A percentile compares a stretch with the other conserved stretches of the same genome.
These are phyloP conservation scores for Aphrocallistes beatrix DNA, from an alignment of 37 sponge, comb jelly and placozoan species.

Conservation along the genomic window DNA sequence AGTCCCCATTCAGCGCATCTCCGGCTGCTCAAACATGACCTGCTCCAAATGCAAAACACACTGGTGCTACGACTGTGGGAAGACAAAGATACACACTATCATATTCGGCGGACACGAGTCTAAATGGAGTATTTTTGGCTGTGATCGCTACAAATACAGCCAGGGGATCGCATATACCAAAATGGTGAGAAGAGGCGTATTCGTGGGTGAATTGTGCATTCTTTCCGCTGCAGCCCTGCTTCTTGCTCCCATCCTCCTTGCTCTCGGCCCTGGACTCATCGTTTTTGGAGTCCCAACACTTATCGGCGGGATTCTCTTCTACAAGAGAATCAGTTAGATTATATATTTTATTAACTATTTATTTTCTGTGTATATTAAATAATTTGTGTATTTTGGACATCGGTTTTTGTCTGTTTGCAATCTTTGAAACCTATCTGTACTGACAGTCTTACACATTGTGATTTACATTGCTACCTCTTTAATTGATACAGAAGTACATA, in stretches of 20 bases:
- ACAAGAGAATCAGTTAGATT: not conserved
- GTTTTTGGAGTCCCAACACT: constrained; percentile 4
- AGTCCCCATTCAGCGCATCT: constrained; percentile 52
- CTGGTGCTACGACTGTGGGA: constrained; percentile 76
- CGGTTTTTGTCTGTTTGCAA: too few species aligned
- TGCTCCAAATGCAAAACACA: constrained; percentile 50
- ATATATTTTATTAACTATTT: not conserved
- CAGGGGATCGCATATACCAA: not conserved
- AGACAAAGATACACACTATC: not conserved
- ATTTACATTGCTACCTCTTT: too few species aligned
- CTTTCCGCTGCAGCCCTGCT: not conserved
- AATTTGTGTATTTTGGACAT: not conserved
- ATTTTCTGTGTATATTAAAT: not conserved
- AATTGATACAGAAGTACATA: too few species aligned
- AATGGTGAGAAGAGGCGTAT: not conserved
- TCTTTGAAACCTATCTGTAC: too few species aligned
- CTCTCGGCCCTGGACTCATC: not conserved
- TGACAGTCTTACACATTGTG: too few species aligned
- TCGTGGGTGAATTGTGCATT: not conserved
- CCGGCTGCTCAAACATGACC: constrained; percentile 71
- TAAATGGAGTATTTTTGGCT: constrained; percentile 7
- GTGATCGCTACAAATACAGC: not conserved
- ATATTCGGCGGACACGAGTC: not conserved
- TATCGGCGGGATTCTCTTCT: not conserved
- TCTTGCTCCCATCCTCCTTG: not conserved